A percentile compares a stretch with the other conserved stretches of the same genome.
Conservation (phyloP, 2,888 invertebrate species). For the Vesta saturnalis region DNA sequence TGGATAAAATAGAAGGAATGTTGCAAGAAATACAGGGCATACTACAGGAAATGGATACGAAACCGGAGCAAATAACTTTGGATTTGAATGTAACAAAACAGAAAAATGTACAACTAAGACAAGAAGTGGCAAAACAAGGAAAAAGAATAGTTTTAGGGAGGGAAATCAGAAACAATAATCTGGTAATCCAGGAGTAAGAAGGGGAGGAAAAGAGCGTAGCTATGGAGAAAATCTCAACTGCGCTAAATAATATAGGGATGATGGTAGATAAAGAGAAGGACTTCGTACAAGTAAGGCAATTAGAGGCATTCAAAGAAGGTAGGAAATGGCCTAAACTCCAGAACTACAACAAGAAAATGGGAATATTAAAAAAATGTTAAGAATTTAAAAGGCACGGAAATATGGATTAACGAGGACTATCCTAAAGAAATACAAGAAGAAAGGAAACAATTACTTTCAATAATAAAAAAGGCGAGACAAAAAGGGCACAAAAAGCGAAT, state of each 20-base stretch:
- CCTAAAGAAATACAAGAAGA: constrained; percentile 23
- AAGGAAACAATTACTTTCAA: constrained; percentile 20
- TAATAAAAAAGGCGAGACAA: constrained; percentile 16
- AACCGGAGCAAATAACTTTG: not conserved
- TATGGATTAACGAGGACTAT: constrained; percentile 26
- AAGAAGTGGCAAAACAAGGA: constrained; percentile 14
- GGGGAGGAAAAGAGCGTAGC: not conserved
- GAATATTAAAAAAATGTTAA: constrained; percentile 13
- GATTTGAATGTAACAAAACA: constrained; percentile 13
- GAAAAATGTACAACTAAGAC: constrained; percentile 18
- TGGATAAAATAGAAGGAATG: not conserved
- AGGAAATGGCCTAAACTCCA: constrained; percentile 14
- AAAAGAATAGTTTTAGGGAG: constrained; percentile 17
- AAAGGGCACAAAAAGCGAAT: constrained; percentile 22
- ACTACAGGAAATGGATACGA: constrained; percentile 13
- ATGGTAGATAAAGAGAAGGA: constrained; percentile 14
- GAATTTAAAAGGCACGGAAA: constrained; percentile 14
- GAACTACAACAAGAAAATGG: constrained; percentile 17
- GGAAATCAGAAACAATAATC: constrained; percentile 16
- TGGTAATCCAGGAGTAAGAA: constrained; percentile 17
- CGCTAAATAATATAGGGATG: constrained; percentile 5
- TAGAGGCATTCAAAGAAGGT: constrained; percentile 5
- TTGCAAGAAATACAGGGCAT: constrained; percentile 3
- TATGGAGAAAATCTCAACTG: constrained; percentile 13
- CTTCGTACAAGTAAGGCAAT: not conserved